These are phyloP conservation scores for Limnephilus lunatus DNA, from an alignment of 2,888 invertebrate species.

Conservation along the genomic window DNA sequence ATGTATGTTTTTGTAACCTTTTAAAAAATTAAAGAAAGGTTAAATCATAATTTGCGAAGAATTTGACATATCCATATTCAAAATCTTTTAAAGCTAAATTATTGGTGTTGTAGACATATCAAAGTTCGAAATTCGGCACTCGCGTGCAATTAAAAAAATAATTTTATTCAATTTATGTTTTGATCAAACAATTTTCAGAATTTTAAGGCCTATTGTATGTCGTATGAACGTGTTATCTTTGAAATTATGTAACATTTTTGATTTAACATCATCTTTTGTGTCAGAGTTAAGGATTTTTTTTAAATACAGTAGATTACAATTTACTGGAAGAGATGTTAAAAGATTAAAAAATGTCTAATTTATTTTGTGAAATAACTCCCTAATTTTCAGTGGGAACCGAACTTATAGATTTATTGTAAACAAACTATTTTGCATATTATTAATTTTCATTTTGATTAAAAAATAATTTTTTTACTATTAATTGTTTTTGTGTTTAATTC, in stretches of 20 bases:
- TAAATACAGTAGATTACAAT: too few relatives aligned
- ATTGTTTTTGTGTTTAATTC: neutral
- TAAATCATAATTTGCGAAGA: neutral
- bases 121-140: neutral
- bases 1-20: too few relatives aligned
- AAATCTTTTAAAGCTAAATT: neutral
- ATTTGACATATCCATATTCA: neutral
- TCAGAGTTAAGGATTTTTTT: too few relatives aligned
- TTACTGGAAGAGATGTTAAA: too few relatives aligned
- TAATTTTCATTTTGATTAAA: too few relatives aligned
- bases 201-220: neutral
- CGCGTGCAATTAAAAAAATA: neutral
- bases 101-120: neutral
- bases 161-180: neutral
- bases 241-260: neutral
- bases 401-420: neutral
- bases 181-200: neutral
- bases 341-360: too few relatives aligned
- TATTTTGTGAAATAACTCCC: too few relatives aligned
- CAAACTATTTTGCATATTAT: neutral
- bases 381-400: too few relatives aligned
- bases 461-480: neutral
- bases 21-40: too few relatives aligned
- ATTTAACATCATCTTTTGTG: too few relatives aligned
- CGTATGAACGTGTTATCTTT: neutral